Percentiles rank a stretch among this genome's conserved stretches.
Conservation (phyloP, 2,113 vertebrate species). For the Dicrurus megarhynchus region DNA sequence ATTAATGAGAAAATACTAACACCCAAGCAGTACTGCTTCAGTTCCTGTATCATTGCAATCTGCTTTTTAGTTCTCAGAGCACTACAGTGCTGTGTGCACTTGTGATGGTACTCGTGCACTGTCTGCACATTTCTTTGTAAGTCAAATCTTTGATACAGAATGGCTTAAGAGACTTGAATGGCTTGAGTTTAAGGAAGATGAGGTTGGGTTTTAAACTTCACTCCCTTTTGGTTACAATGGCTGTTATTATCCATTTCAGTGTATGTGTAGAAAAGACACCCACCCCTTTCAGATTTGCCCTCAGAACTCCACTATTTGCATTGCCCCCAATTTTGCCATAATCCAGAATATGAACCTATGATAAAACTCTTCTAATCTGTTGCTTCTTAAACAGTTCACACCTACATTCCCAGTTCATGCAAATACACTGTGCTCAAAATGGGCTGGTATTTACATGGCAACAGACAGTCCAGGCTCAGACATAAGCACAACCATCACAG, state of each 20-base stretch:
- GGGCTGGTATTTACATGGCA: background rate
- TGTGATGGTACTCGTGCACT: rapidly evolving
- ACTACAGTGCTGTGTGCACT: background rate
- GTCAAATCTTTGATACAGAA: background rate
- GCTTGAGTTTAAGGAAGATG: background rate
- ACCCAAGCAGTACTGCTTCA: background rate
- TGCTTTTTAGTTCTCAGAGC: background rate
- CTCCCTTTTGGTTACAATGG: background rate
- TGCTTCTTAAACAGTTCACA: background rate
- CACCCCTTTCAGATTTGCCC: background rate
- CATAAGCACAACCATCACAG: rapidly evolving
- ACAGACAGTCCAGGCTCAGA: background rate
- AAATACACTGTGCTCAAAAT: background rate
- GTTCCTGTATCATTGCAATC: background rate
- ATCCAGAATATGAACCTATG: background rate
- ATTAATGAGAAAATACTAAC: background rate
- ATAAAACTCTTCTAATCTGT: background rate
- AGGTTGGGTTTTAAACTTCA: background rate
- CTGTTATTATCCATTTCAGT: background rate
- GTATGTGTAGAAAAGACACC: background rate
- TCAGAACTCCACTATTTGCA: background rate
- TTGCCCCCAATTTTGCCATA: background rate
- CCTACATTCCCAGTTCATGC: rapidly evolving
- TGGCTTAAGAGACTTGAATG: background rate
- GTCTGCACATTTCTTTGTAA: background rate